Conservation (phyloP, 2,888 invertebrate genomes). For the Chalcosyrphus nemorum region DNA sequence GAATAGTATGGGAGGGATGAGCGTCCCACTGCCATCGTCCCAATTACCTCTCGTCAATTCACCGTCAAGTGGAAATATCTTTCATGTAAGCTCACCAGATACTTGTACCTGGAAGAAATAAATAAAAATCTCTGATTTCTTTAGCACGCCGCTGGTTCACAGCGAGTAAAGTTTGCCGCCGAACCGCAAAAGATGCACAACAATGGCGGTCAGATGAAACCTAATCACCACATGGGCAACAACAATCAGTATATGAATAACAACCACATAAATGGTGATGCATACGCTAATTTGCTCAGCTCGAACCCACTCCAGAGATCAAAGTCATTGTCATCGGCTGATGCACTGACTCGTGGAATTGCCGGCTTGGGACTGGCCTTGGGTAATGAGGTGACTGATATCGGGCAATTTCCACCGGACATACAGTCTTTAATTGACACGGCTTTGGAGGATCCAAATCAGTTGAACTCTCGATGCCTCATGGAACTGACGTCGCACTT, state of each 20-base stretch:
- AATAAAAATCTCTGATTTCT: constrained; percentile 15
- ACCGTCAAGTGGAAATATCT: constrained; percentile 88
- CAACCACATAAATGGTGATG: constrained; percentile 76
- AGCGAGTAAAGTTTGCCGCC: constrained; percentile 81
- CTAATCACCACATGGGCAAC: constrained; percentile 73
- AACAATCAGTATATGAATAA: constrained; percentile 69
- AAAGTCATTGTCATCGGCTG: constrained; percentile 91
- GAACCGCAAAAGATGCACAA: constrained; percentile 80
- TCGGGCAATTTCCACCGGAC: constrained; percentile 89
- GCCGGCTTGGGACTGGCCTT: constrained; percentile 86
- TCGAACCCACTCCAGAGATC: constrained; percentile 86
- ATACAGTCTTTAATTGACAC: constrained; percentile 89
- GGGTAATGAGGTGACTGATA: constrained; percentile 88
- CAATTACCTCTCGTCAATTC: constrained; percentile 83
- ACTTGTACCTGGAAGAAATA: neutral
- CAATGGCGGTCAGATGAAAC: constrained; percentile 69
- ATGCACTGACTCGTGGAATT: constrained; percentile 87
- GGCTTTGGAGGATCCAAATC: constrained; percentile 92
- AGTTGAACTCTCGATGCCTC: constrained; percentile 87
- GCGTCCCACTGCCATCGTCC: constrained; percentile 75
- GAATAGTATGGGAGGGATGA: constrained; percentile 76
- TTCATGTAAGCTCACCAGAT: constrained; percentile 82
- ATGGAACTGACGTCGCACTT: constrained; percentile 94
- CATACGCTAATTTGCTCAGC: constrained; percentile 76
- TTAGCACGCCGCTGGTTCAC: constrained; percentile 76